Evolutionary conservation across 2,888 invertebrate species (phyloP).

Genomic region (Iphiclides podalirius): DNA sequence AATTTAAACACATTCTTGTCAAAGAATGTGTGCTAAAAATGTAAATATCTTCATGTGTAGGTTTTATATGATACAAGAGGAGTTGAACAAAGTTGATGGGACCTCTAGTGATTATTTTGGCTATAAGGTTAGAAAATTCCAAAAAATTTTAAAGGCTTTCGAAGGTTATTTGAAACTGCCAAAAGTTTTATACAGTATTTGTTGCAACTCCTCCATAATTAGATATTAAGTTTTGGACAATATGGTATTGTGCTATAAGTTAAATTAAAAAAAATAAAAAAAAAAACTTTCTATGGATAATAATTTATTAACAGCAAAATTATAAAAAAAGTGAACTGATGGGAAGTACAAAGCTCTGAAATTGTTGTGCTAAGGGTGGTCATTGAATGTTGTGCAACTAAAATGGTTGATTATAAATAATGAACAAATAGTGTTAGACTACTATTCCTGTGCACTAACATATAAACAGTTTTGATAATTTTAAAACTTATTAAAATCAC

Average conservation of each 20-base stretch:
- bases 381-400: constrained; percentile 35
- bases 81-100: constrained; percentile 15
- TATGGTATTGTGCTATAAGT: constrained; percentile 68
- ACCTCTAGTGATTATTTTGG: constrained; percentile 11
- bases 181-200: constrained; percentile 24
- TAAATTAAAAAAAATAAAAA: constrained; percentile 56
- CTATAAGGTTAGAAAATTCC: constrained; percentile 14
- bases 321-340: constrained; percentile 38
- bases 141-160: constrained; percentile 2
- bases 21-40: constrained; percentile 20
- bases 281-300: constrained; percentile 37
- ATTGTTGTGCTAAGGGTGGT: constrained; percentile 41
- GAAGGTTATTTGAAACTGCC: constrained; percentile 14
- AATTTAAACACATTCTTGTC: constrained; percentile 18
- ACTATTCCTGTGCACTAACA: not conserved
- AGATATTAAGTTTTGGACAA: constrained; percentile 49
- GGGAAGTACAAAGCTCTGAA: constrained; percentile 56
- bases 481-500: not conserved
- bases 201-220: constrained; percentile 30
- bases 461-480: not conserved
- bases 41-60: constrained; percentile 22
- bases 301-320: constrained; percentile 23
- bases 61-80: not conserved
- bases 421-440: too few species aligned
- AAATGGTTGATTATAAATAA: not conserved